A percentile compares a stretch with the other conserved stretches of the same genome.
Evolutionary conservation across 2,888 invertebrate species (phyloP).

Genomic region (Synanthedon myopaeformis): DNA sequence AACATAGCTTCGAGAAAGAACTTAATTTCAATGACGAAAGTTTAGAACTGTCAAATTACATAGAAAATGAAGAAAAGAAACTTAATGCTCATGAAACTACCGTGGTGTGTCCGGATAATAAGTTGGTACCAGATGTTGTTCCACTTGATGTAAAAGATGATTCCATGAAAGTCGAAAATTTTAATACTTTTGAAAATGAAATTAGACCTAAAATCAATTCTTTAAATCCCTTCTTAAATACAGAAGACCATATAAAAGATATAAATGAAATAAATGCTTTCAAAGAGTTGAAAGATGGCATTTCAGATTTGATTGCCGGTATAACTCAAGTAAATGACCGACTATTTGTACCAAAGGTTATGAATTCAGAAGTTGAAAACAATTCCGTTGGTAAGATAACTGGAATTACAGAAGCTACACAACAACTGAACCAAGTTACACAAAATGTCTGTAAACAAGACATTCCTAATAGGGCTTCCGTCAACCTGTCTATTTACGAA

Average conservation of each 20-base stretch:
- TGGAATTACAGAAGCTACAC: conserved; percentile 40
- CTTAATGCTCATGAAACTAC: conserved; percentile 33
- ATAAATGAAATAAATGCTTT: conserved; percentile 61
- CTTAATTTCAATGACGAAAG: conserved; percentile 50
- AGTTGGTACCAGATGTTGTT: conserved; percentile 31
- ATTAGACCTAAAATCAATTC: conserved; percentile 30
- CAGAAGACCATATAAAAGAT: conserved; percentile 48
- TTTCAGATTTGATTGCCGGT: conserved; percentile 62
- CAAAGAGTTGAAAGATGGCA: conserved; percentile 62
- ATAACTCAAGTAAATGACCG: conserved; percentile 64
- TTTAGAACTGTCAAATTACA: conserved; percentile 31
- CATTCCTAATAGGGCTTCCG: conserved; percentile 39
- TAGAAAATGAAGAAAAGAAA: conserved; percentile 13
- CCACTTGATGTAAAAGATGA: conserved; percentile 37
- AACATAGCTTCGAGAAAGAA: conserved; percentile 59
- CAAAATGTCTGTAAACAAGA: conserved; percentile 27
- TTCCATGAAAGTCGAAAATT: conserved; percentile 24
- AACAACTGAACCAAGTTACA: conserved; percentile 38
- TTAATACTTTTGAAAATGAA: conserved; percentile 11
- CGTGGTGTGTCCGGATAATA: conserved; percentile 30
- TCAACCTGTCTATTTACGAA: conserved; percentile 57
- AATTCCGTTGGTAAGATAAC: conserved; percentile 18
- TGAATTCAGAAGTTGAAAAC: conserved; percentile 19
- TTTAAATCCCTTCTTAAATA: conserved; percentile 49
- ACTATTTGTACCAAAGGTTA: conserved; percentile 38